phyloP scores from a whole-genome alignment of 2,797 vertebrate species.

The Scarus forsteni region DNA sequence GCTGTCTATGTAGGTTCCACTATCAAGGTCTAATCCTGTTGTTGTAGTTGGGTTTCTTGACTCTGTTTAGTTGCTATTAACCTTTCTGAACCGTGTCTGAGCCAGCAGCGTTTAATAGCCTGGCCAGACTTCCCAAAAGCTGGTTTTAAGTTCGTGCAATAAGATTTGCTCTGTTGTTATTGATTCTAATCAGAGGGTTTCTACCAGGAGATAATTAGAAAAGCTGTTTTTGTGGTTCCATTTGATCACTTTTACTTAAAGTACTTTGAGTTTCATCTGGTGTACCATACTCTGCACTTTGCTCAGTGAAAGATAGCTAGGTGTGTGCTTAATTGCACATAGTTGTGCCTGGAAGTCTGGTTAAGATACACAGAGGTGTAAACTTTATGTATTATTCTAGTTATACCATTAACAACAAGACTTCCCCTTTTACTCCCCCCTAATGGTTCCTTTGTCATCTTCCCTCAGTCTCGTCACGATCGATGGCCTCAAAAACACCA shows the following conservation, averaged over 20 bases:
- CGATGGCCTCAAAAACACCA: slow-evolving; percentile 97
- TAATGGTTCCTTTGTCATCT: slow-evolving; percentile 16
- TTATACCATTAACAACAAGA: slow-evolving; percentile 5
- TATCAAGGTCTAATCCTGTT: slow-evolving; percentile 47
- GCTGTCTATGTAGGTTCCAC: slow-evolving; percentile 25
- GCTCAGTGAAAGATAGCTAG: background rate
- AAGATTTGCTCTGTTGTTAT: slow-evolving; percentile 26
- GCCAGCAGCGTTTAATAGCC: slow-evolving; percentile 50
- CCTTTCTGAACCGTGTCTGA: slow-evolving; percentile 52
- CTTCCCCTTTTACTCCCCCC: background rate
- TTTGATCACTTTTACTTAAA: too few relatives aligned
- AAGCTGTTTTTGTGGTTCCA: background rate
- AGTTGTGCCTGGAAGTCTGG: background rate
- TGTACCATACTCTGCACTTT: background rate
- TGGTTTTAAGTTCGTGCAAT: slow-evolving; percentile 1
- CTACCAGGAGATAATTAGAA: slow-evolving; percentile 11
- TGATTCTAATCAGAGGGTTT: slow-evolving; percentile 17
- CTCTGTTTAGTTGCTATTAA: slow-evolving; percentile 51
- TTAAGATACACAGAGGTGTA: background rate
- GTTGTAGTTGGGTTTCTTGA: slow-evolving; percentile 46
- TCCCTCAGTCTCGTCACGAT: slow-evolving; percentile 87
- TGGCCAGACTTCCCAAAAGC: slow-evolving; percentile 37
- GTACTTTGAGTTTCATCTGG: background rate
- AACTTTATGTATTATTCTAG: background rate
- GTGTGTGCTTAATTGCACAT: background rate